phyloP scores from a whole-genome alignment of 2,888 invertebrate genomes.

The Subacronicta megacephala region DNA sequence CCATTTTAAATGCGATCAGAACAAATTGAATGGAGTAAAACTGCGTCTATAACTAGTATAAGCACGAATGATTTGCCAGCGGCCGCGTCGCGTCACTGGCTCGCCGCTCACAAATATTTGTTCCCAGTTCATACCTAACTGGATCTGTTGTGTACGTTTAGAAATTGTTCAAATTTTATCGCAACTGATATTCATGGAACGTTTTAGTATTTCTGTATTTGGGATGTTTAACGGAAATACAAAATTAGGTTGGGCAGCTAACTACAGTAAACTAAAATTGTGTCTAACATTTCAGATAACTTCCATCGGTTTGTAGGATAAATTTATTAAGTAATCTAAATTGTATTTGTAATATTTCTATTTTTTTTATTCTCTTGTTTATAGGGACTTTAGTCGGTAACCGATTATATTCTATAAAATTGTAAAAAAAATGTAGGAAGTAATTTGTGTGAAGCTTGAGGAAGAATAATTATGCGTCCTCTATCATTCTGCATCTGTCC shows the following conservation, averaged over 20 bases:
- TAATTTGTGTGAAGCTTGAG: too few species aligned
- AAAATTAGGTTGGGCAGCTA: background rate
- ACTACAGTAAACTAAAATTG: background rate
- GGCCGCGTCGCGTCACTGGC: constrained; percentile 45
- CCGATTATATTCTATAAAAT: too few species aligned
- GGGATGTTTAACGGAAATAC: background rate
- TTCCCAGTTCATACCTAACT: constrained; percentile 44
- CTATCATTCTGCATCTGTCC: too few species aligned
- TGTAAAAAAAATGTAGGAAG: too few species aligned
- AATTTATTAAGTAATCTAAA: too few species aligned
- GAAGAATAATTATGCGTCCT: too few species aligned
- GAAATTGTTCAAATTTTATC: constrained; percentile 39
- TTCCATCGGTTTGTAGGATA: too few species aligned
- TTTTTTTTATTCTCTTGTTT: too few species aligned
- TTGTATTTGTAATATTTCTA: too few species aligned
- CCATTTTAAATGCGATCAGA: constrained; percentile 30
- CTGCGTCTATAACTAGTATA: constrained; percentile 41
- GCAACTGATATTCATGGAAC: constrained; percentile 17
- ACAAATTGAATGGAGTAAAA: constrained; percentile 39
- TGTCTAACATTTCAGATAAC: too few species aligned
- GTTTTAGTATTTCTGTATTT: constrained; percentile 4
- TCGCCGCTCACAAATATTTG: constrained; percentile 52
- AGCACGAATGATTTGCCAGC: constrained; percentile 52
- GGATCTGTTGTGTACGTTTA: constrained; percentile 39
- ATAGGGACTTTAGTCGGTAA: too few species aligned